phyloP scores from a whole-genome alignment of 2,797 vertebrate species.

The Sylvia borin region DNA sequence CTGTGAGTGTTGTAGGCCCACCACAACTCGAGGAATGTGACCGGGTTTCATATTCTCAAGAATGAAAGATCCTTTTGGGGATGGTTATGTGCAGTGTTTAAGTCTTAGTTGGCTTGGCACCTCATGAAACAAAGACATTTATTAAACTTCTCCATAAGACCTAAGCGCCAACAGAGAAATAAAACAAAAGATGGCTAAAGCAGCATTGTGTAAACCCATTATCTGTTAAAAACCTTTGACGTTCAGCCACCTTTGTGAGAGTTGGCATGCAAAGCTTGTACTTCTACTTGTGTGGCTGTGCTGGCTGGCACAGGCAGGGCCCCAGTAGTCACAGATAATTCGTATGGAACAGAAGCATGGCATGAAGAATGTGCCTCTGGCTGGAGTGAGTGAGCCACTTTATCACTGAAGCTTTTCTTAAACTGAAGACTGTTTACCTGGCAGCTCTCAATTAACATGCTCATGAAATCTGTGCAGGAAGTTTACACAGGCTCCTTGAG shows the following conservation, averaged over 20 bases:
- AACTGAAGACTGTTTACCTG: neutral
- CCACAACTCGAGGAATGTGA: fast-evolving
- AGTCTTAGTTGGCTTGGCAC: neutral
- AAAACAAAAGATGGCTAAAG: neutral
- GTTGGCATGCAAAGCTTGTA: fast-evolving
- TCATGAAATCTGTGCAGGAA: neutral
- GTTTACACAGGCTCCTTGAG: neutral
- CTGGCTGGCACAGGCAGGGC: neutral
- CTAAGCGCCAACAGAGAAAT: neutral
- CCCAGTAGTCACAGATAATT: neutral
- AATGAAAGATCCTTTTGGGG: neutral
- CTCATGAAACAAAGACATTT: neutral
- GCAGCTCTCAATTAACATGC: neutral
- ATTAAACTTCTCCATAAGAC: fast-evolving
- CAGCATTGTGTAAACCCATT: neutral
- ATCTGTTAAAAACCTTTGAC: neutral
- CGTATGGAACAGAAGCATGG: neutral
- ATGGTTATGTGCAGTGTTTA: neutral
- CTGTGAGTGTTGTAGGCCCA: neutral
- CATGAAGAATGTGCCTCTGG: neutral
- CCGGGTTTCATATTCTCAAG: fast-evolving
- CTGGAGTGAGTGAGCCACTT: neutral
- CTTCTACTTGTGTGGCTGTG: neutral
- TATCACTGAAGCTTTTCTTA: neutral
- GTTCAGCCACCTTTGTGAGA: neutral